Evolutionary conservation across 2,888 invertebrate species (phyloP).

Genomic region (Meteorus colon): DNA sequence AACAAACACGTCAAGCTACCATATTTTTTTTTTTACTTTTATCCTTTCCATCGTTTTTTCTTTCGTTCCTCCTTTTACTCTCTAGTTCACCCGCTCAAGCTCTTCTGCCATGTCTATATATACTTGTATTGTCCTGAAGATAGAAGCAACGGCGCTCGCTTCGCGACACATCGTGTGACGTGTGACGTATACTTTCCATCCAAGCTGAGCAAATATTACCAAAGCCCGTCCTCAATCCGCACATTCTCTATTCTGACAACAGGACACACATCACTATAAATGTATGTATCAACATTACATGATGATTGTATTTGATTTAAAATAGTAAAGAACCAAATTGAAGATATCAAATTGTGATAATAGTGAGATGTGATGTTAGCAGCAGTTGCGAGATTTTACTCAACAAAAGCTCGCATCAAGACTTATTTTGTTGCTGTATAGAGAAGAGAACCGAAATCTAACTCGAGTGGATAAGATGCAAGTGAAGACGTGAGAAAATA

Average conservation of each 20-base stretch:
- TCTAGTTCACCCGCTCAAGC: slow-evolving; percentile 12
- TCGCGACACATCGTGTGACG: slow-evolving; percentile 39
- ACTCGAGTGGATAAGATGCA: neutral
- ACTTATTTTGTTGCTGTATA: slow-evolving; percentile 22
- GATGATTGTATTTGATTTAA: slow-evolving; percentile 33
- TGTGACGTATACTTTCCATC: slow-evolving; percentile 48
- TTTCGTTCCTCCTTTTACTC: neutral
- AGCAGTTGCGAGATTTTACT: slow-evolving; percentile 20
- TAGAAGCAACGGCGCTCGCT: slow-evolving; percentile 43
- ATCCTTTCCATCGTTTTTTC: slow-evolving; percentile 6
- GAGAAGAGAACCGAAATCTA: slow-evolving; percentile 5
- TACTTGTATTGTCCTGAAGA: slow-evolving; percentile 31
- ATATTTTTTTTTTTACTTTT: slow-evolving; percentile 47
- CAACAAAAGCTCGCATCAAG: slow-evolving; percentile 18
- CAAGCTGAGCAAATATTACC: slow-evolving; percentile 54
- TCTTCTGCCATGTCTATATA: slow-evolving; percentile 13
- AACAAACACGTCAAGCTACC: slow-evolving; percentile 50
- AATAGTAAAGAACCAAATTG: slow-evolving; percentile 15
- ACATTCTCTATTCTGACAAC: neutral
- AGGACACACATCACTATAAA: neutral
- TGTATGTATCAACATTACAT: slow-evolving; percentile 19
- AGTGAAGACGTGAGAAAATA: neutral
- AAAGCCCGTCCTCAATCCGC: slow-evolving; percentile 46
- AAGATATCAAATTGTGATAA: neutral
- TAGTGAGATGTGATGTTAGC: neutral